These are phyloP conservation scores for Spongilla lacustris DNA, from an alignment of 37 sponge, comb jelly and placozoan genomes.

Conservation along the genomic window DNA sequence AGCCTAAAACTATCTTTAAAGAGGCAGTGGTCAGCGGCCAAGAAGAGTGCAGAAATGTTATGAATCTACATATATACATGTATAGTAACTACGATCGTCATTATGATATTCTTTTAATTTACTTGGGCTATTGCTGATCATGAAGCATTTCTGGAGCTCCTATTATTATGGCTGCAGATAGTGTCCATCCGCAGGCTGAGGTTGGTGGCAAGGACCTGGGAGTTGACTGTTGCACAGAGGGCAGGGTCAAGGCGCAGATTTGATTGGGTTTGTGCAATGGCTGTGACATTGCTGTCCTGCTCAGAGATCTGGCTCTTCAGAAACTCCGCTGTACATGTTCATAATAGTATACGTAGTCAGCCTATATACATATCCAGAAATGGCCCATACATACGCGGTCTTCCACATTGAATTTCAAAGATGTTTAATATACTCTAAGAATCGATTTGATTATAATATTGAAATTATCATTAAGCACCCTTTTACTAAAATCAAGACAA, in stretches of 20 bases:
- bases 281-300: not conserved
- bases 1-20: too few relatives aligned
- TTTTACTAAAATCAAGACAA: too few relatives aligned
- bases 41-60: too few relatives aligned
- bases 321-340: not conserved
- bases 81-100: not conserved
- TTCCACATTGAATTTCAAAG: too few relatives aligned
- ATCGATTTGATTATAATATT: too few relatives aligned
- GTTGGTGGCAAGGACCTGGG: slow-evolving; percentile 8
- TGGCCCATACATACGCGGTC: too few relatives aligned
- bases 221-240: slow-evolving; percentile 49
- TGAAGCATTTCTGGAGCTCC: not conserved
- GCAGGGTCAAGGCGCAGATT: slow-evolving; percentile 24
- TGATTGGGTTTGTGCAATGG: not conserved
- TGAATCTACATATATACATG: not conserved
- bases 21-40: too few relatives aligned
- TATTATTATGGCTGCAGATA: not conserved
- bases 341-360: too few relatives aligned
- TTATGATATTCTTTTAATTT: not conserved
- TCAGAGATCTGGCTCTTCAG: slow-evolving; percentile 1
- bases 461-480: too few relatives aligned
- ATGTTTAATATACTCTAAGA: too few relatives aligned
- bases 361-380: too few relatives aligned
- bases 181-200: not conserved
- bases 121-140: not conserved